Conservation (phyloP, 2,888 invertebrate species). For the Nemotelus pantherinus region DNA sequence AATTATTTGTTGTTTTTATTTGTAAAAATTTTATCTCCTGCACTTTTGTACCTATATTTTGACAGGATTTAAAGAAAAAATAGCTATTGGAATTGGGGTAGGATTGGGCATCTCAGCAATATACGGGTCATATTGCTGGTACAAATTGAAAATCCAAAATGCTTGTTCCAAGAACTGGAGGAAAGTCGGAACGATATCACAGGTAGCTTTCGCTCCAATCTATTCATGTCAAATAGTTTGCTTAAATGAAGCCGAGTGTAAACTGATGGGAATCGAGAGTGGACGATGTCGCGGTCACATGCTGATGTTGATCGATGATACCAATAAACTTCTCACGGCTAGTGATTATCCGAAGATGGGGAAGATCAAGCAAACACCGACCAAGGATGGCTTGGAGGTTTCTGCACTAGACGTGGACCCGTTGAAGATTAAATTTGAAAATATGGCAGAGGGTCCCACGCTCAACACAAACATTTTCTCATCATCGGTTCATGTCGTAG, state of each 20-base stretch:
- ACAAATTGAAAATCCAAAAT: slow-evolving; percentile 25
- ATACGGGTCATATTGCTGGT: slow-evolving; percentile 34
- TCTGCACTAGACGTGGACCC: slow-evolving; percentile 69
- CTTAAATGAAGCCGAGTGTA: slow-evolving; percentile 37
- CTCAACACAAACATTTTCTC: slow-evolving; percentile 69
- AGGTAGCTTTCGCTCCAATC: slow-evolving; percentile 40
- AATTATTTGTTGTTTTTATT: too few species aligned
- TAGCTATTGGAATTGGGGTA: slow-evolving; percentile 26
- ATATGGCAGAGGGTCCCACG: slow-evolving; percentile 59
- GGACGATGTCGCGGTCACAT: slow-evolving; percentile 37
- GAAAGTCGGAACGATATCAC: slow-evolving; percentile 40
- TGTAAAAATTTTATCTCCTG: too few species aligned
- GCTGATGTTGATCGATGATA: slow-evolving; percentile 45
- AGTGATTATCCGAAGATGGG: slow-evolving; percentile 45
- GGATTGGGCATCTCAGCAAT: slow-evolving; percentile 25
- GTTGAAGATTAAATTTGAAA: slow-evolving; percentile 66
- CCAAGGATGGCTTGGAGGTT: slow-evolving; percentile 65
- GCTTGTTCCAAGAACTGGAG: slow-evolving; percentile 42
- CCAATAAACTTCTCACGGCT: slow-evolving; percentile 28
- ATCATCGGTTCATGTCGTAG: slow-evolving; percentile 69
- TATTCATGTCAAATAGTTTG: slow-evolving; percentile 41
- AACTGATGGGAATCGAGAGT: slow-evolving; percentile 25
- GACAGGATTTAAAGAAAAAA: slow-evolving; percentile 31
- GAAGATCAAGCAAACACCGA: slow-evolving; percentile 33
- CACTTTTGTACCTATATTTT: too few species aligned